Conservation (phyloP, 2,888 invertebrate genomes). For the Leucozona laternaria region DNA sequence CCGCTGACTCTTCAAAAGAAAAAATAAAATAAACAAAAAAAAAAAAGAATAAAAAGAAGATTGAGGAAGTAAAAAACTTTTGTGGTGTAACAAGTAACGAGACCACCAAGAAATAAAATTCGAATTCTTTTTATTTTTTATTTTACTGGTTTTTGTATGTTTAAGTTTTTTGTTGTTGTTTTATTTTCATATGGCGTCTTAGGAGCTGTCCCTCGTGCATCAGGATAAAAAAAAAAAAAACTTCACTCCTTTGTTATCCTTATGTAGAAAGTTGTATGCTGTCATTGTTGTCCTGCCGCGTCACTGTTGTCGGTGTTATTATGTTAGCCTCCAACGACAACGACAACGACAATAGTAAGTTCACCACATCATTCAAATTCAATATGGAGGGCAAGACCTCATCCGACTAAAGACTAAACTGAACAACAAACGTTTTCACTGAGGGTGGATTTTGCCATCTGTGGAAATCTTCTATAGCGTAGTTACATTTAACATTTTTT, state of each 20-base stretch:
- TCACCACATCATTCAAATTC: slow-evolving; percentile 73
- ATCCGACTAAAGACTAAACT: slow-evolving; percentile 30
- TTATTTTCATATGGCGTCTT: neutral
- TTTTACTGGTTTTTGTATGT: slow-evolving; percentile 12
- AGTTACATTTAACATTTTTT: too few species aligned
- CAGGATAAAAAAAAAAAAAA: slow-evolving; percentile 10
- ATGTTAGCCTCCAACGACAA: slow-evolving; percentile 45
- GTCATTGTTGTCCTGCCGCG: slow-evolving; percentile 62
- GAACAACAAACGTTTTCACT: slow-evolving; percentile 18
- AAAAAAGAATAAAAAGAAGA: neutral
- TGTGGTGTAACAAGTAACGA: slow-evolving; percentile 72
- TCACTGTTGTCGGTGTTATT: slow-evolving; percentile 57
- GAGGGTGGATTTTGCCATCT: slow-evolving; percentile 11
- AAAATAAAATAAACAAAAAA: neutral
- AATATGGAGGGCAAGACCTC: slow-evolving; percentile 58
- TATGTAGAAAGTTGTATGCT: slow-evolving; percentile 60
- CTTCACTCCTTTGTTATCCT: slow-evolving; percentile 53
- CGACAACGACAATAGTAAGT: slow-evolving; percentile 35
- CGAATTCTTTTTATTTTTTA: slow-evolving; percentile 50
- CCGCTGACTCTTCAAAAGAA: slow-evolving; percentile 15
- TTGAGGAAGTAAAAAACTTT: slow-evolving; percentile 39
- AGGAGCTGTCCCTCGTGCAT: slow-evolving; percentile 32
- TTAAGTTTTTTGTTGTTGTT: neutral
- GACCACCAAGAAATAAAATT: slow-evolving; percentile 63
- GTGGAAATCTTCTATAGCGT: neutral